These are phyloP conservation scores for Lynx canadensis DNA, from an alignment of 2,113 vertebrate genomes.

Conservation along the genomic window DNA sequence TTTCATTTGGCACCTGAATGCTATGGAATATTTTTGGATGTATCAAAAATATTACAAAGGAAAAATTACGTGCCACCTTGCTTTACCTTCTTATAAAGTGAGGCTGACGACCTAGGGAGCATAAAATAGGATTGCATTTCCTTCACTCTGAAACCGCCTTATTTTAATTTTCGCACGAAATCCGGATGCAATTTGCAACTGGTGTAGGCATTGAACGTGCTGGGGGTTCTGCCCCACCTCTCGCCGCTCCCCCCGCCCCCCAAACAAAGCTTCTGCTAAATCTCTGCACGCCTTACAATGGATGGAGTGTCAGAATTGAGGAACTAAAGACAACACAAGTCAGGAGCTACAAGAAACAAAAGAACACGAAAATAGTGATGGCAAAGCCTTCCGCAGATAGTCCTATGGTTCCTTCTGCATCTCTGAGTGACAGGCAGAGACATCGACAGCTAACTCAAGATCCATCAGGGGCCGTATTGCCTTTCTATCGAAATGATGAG, in stretches of 20 bases:
- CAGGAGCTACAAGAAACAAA: slow-evolving; percentile 75
- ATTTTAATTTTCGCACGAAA: not conserved
- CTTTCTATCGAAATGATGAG: slow-evolving; percentile 74
- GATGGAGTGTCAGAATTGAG: not conserved
- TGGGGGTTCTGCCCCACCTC: not conserved
- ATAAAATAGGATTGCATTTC: not conserved
- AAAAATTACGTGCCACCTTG: not conserved
- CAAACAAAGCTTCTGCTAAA: not conserved
- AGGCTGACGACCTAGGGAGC: not conserved
- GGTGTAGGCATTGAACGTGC: too few species aligned
- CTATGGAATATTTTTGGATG: not conserved
- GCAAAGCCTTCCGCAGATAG: not conserved
- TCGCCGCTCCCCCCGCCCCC: fast-evolving
- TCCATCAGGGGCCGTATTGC: slow-evolving; percentile 78
- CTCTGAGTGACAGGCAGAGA: slow-evolving; percentile 81
- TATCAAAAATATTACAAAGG: slow-evolving; percentile 17
- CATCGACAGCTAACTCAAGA: slow-evolving; percentile 83
- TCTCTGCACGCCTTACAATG: fast-evolving
- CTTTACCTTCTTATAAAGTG: fast-evolving
- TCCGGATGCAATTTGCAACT: not conserved
- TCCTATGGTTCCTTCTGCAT: slow-evolving; percentile 65
- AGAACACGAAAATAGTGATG: not conserved
- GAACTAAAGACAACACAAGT: slow-evolving; percentile 52
- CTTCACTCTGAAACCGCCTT: not conserved
- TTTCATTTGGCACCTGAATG: not conserved